Conservation (phyloP, 2,113 vertebrate genomes). For the Bettongia penicillata region DNA sequence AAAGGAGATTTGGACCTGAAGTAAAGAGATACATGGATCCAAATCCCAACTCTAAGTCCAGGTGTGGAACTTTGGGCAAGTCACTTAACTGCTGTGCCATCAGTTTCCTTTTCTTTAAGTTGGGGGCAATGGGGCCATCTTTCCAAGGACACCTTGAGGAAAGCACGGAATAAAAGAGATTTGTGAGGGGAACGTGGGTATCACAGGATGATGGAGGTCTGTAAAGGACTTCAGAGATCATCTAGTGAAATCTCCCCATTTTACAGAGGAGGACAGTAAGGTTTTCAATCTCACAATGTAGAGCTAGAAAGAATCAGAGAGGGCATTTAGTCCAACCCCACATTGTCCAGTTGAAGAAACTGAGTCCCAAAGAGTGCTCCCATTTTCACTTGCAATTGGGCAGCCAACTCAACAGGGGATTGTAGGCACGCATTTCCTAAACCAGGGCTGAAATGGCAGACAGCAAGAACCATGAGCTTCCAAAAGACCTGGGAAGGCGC, state of each 20-base stretch:
- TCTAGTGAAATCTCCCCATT: no score
- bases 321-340: neutral
- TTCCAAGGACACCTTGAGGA: neutral
- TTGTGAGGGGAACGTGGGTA: neutral
- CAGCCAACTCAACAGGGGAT: no score
- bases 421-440: neutral
- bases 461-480: neutral
- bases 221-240: neutral
- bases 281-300: no score
- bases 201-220: neutral
- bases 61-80: neutral
- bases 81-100: neutral
- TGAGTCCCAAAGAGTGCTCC: neutral
- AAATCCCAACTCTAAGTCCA: neutral
- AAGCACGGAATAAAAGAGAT: neutral
- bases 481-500: neutral
- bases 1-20: neutral
- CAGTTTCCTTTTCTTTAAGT: neutral
- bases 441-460: neutral
- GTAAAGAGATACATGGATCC: neutral
- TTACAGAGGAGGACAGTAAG: no score
- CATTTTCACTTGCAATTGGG: neutral
- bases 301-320: no score
- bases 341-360: neutral
- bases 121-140: neutral